Conservation (phyloP, 2,797 vertebrate genomes). For the Babyrousa celebensis region DNA sequence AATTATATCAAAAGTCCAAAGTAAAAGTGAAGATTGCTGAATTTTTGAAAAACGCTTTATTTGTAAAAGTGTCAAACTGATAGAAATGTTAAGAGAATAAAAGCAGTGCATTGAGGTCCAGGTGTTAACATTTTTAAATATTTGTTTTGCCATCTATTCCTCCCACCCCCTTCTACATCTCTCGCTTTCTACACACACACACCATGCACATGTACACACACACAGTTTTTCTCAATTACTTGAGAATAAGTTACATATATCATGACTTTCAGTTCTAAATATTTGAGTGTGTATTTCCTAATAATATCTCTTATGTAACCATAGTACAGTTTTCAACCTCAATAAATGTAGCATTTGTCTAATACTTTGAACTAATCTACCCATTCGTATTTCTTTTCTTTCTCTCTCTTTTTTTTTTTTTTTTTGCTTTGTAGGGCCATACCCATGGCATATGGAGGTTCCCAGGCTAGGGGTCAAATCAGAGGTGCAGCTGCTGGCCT, state of each 20-base stretch:
- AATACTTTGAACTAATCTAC: background rate
- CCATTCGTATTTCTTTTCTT: background rate
- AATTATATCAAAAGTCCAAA: background rate
- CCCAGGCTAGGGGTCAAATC: no score
- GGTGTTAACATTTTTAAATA: background rate
- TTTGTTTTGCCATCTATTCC: background rate
- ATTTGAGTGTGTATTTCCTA: constrained; percentile 4
- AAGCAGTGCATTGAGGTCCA: background rate
- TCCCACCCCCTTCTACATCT: background rate
- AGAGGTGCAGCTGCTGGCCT: no score
- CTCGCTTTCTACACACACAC: background rate
- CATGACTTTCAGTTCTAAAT: background rate
- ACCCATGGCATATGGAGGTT: no score
- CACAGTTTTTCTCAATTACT: background rate
- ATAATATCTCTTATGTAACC: background rate
- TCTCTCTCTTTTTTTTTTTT: no score
- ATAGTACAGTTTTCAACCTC: background rate
- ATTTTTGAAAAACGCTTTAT: background rate
- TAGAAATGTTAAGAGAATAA: constrained; percentile 27
- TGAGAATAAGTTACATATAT: background rate
- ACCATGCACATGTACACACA: no score
- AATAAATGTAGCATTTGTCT: background rate
- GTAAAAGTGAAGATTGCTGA: background rate
- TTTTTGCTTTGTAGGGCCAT: no score
- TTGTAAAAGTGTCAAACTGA: constrained; percentile 1